phyloP scores from a whole-genome alignment of 1,140 invertebrate species.

The Tetragonula clypearis region DNA sequence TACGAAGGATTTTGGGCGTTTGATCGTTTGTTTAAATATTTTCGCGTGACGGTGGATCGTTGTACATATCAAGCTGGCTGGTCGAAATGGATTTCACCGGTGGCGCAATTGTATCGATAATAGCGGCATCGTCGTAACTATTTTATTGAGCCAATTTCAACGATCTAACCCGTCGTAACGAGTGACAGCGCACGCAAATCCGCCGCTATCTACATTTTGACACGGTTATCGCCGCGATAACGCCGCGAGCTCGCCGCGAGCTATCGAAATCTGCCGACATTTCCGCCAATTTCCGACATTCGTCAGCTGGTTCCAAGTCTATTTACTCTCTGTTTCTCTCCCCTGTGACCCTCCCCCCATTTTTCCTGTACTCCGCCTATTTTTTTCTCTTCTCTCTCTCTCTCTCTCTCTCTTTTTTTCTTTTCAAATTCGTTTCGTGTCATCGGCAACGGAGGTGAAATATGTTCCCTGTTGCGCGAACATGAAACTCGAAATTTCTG shows the following conservation, averaged over 20 bases:
- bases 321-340: neutral
- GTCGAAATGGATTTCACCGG: conserved; percentile 32
- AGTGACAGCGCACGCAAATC: conserved; percentile 27
- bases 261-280: conserved; percentile 25
- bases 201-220: conserved; percentile 34
- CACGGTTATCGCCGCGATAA: conserved; percentile 32
- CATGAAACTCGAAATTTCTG: neutral
- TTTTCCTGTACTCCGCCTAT: neutral
- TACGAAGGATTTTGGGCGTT: neutral
- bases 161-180: conserved; percentile 37
- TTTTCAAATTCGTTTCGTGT: neutral
- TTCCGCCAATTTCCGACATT: neutral
- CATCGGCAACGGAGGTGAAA: neutral
- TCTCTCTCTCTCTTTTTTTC: neutral
- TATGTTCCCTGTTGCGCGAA: neutral
- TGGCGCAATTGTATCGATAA: conserved; percentile 46
- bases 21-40: conserved; percentile 1
- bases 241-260: neutral
- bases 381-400: neutral
- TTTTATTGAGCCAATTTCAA: conserved; percentile 53
- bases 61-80: neutral
- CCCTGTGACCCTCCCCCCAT: too few species aligned
- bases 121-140: conserved; percentile 22
- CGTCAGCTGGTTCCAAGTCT: neutral
- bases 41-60: neutral